Evolutionary conservation across 1,140 invertebrate species (phyloP), one percentile per base, ranked within the genome.

Genomic region (Brachionus calyciflorus): DNA sequence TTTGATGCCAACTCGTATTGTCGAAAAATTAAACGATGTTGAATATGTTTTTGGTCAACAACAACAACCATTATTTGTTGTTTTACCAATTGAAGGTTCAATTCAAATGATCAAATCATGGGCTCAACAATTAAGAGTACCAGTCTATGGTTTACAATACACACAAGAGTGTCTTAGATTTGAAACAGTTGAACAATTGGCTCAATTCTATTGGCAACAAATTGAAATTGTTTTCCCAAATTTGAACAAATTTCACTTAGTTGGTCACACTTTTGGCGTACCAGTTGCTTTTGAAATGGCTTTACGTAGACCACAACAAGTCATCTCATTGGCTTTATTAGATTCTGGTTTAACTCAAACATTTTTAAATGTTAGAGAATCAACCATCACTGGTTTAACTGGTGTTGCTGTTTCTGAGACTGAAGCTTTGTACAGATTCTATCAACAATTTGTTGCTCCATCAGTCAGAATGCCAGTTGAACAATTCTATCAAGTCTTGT

Each of bases 251-350:
- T 10, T 65, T 44, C 33, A 44, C 21, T 65, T 65, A 24, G 33
- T 41, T 19, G 60, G 60, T 28, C 60, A 65, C 40, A 44, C 60
- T 44, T 65, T 44, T 44, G 60, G 60, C 7, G 37, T 65, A 14
- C 60, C 60, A 65, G 60, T 65, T 65, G 60, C 60, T 44, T 65
- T 65, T 65, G 60, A 65, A 65, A 65, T 65, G 60, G 33, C 60
- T 26, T 65, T 24, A 44, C 28, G 40, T 30, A 37, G 60, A 65
- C 33, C 40, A 65, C 33, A 65, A 44, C 33, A 65, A 65, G 40
- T 65, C 24, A 41, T 44, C 21, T 65, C 60, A 65, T 65, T 65
- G 40, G 40, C 19, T 24, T 44, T 65, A 14, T 65, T 65, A 24
- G 60, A 65, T n/a, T 65, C 60, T 65, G 60, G 60, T 44, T 65